Evolutionary conservation across 2,888 invertebrate genomes (phyloP).

Genomic region (Pachydiplax longipennis): DNA sequence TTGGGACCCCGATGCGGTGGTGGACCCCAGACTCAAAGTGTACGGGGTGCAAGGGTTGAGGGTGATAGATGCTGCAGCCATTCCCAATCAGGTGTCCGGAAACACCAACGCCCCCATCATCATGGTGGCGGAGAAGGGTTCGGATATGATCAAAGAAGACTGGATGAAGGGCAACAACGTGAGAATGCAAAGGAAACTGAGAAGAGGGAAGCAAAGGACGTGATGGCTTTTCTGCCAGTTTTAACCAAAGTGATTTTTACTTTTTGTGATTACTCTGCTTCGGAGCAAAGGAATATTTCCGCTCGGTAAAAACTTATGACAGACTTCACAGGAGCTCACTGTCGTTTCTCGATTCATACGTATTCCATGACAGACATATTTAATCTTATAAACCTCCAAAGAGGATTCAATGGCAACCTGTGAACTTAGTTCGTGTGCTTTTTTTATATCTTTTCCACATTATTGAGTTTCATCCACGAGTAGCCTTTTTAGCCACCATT

Average conservation of each 20-base stretch:
- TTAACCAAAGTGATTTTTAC: not conserved
- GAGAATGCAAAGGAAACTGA: not conserved
- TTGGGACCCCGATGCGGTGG: conserved; percentile 84
- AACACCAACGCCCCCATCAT: conserved; percentile 88
- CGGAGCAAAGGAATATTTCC: no score
- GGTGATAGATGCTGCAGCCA: conserved; percentile 85
- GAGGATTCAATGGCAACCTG: no score
- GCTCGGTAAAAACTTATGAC: no score
- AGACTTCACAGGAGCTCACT: no score
- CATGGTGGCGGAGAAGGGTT: conserved; percentile 90
- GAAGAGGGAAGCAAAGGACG: not conserved
- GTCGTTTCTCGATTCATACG: no score
- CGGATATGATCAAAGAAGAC: conserved; percentile 85
- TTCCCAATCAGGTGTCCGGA: conserved; percentile 85
- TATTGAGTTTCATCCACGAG: no score
- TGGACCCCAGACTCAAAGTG: conserved; percentile 77
- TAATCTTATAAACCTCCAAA: no score
- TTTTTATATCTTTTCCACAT: no score
- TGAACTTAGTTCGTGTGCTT: no score
- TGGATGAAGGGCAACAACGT: conserved; percentile 69
- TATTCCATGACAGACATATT: no score
- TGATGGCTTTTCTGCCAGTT: not conserved
- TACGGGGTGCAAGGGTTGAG: conserved; percentile 81
- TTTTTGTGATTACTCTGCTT: not conserved
- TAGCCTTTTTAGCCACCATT: no score